phyloP scores from a whole-genome alignment of 2,888 invertebrate species.

The Germaria angustata region DNA sequence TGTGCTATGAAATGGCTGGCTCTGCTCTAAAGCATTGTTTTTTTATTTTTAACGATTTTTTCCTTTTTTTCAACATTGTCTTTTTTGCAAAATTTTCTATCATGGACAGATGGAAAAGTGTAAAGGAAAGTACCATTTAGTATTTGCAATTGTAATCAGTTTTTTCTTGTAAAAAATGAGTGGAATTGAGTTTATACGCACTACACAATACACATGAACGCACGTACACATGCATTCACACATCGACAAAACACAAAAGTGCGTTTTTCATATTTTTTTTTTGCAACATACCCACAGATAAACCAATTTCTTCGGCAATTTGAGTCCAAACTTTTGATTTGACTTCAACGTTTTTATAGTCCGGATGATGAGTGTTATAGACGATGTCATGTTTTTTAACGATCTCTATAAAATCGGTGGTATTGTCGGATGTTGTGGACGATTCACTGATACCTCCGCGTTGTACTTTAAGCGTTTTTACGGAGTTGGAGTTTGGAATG shows the following conservation, averaged over 20 bases:
- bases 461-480: slow-evolving; percentile 71
- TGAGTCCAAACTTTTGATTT: slow-evolving; percentile 78
- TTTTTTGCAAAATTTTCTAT: slow-evolving; percentile 36
- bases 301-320: slow-evolving; percentile 78
- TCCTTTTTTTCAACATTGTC: slow-evolving; percentile 11
- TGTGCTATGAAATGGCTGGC: too few species aligned
- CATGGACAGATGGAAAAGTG: slow-evolving; percentile 10
- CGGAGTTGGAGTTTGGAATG: neutral
- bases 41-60: slow-evolving; percentile 46
- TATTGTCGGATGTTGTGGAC: slow-evolving; percentile 78
- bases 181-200: slow-evolving; percentile 24
- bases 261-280: neutral
- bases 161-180: neutral
- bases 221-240: neutral
- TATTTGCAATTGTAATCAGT: slow-evolving; percentile 1
- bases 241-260: neutral
- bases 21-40: slow-evolving; percentile 13
- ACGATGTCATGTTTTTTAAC: slow-evolving; percentile 79
- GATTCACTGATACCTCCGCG: slow-evolving; percentile 74
- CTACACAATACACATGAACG: neutral
- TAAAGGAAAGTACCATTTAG: neutral
- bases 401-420: slow-evolving; percentile 79
- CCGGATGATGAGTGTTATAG: slow-evolving; percentile 79
- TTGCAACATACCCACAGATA: slow-evolving; percentile 77
- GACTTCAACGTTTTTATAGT: slow-evolving; percentile 79